phyloP scores from a whole-genome alignment of 1,140 invertebrate species.

The Heliconius hermathena region DNA sequence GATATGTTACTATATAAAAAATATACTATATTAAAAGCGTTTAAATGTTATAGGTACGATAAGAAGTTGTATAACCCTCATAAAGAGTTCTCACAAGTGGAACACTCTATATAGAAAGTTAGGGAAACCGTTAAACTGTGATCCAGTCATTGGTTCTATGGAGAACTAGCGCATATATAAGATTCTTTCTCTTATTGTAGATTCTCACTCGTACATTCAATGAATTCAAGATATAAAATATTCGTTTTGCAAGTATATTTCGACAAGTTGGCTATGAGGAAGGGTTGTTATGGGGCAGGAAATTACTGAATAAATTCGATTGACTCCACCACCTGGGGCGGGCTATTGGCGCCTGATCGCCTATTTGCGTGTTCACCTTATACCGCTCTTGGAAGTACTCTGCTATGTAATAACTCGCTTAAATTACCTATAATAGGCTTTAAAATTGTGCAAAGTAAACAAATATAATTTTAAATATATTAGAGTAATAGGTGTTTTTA shows the following conservation, averaged over 20 bases:
- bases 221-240: not conserved
- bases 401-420: constrained; percentile 28
- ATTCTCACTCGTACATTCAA: not conserved
- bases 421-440: constrained; percentile 23
- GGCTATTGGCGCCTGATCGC: constrained; percentile 63
- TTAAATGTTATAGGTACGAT: constrained; percentile 28
- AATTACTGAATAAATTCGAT: constrained; percentile 76
- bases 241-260: constrained; percentile 25
- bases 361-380: constrained; percentile 60
- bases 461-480: not conserved
- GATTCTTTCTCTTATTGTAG: not conserved
- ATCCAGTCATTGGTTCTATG: constrained; percentile 41
- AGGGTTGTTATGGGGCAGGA: constrained; percentile 54
- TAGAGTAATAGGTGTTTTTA: too few species aligned
- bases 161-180: constrained; percentile 30
- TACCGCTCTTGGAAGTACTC: constrained; percentile 39
- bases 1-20: too few species aligned
- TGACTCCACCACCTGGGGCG: constrained; percentile 51
- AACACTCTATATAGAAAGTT: constrained; percentile 29
- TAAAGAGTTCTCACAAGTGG: constrained; percentile 22
- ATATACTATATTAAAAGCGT: not conserved
- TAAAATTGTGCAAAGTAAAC: constrained; percentile 11
- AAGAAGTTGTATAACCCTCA: constrained; percentile 23
- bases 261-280: constrained; percentile 52
- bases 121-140: constrained; percentile 40